Evolutionary conservation across 2,797 vertebrate species (phyloP), one percentile per base, ranked within the genome.

Genomic region (Coreius guichenoti): DNA sequence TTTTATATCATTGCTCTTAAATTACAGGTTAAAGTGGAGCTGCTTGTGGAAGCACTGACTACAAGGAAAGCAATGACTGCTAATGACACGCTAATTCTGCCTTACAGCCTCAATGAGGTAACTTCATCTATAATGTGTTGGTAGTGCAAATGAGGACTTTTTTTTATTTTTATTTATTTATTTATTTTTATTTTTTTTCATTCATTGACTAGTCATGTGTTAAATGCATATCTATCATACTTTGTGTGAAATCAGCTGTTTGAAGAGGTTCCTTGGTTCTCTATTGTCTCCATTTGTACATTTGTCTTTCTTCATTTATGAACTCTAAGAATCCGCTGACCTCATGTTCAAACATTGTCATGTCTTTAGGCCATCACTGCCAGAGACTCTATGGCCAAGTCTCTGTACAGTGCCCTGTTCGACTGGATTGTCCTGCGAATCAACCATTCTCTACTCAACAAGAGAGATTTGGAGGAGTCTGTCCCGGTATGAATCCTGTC

Each of bases 381-480:
- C 12, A 95, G 98, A 0, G 97, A 99, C 92, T 99, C 98, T 29
- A 97, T 99, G 98, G 98, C 98, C 51, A 98, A 97, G 93, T 98
- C 96, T 56, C 90, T 99, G 61, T 99, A 99, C 92, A 93, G 96
- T 0, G 96, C 96, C 26, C 94, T 99, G 82, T 99, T 99, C 69
- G 98, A 99, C 65, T 99, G 98, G 98, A 98, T 99, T 8, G 93
- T 98, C 85, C 94, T 99, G 81, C 94, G 97, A 76, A 98, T 99
- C 91, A 99, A 99, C 92, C 98, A 98, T 0, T 97, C 98, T 0
- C 94, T 98, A 67, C 95, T 99, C 81, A 99, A 98, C 86, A 96
- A 96, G 90, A 96, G 95, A 85, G 98, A 99, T 92, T 93, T 98
- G 95, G 96, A 98, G 83, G 97, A 97, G 77, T 96, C 97, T 0